These are phyloP conservation scores for Clitarchus hookeri DNA, from an alignment of 2,888 invertebrate genomes.

Conservation along the genomic window DNA sequence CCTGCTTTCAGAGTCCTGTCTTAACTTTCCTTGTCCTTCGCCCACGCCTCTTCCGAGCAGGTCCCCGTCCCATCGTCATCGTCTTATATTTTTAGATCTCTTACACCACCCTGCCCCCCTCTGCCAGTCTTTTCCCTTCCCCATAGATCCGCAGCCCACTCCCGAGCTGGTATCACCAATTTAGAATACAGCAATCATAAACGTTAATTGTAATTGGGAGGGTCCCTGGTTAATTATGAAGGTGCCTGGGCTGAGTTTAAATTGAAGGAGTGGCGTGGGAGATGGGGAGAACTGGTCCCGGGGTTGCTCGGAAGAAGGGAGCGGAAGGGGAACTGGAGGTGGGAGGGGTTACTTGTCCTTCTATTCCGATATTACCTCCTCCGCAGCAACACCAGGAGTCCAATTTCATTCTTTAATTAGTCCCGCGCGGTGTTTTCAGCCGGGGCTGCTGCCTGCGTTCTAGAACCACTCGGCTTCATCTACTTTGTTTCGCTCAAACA, in stretches of 20 bases:
- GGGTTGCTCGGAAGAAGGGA: background rate
- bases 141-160: background rate
- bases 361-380: conserved; percentile 31
- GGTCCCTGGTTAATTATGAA: conserved; percentile 36
- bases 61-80: background rate
- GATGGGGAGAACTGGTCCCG: background rate
- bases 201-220: conserved; percentile 42
- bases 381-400: conserved; percentile 29
- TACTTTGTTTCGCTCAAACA: background rate
- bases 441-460: background rate
- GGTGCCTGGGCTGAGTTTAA: conserved; percentile 29
- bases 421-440: conserved; percentile 20
- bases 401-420: conserved; percentile 34
- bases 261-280: conserved; percentile 22
- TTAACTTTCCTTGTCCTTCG: background rate
- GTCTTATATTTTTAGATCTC: background rate
- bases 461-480: background rate
- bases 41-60: background rate
- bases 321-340: background rate
- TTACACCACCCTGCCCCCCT: background rate
- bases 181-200: conserved; percentile 39
- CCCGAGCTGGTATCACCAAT: conserved; percentile 27
- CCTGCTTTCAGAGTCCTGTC: background rate
- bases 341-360: background rate
- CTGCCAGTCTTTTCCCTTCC: background rate